Evolutionary conservation across 2,888 invertebrate genomes (phyloP).

Genomic region (Epinotia brunnichana): DNA sequence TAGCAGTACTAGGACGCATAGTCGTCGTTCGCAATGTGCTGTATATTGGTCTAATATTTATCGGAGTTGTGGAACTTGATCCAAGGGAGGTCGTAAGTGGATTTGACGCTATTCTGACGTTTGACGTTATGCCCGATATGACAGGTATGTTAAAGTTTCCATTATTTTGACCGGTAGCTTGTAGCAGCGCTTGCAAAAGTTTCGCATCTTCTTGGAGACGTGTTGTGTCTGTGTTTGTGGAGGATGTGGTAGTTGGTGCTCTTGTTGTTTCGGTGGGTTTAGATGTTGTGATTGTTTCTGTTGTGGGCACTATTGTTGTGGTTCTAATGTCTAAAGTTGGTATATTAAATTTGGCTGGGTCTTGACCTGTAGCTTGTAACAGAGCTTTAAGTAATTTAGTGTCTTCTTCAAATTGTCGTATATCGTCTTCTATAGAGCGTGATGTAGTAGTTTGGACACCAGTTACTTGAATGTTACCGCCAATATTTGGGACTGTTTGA

Average conservation of each 20-base stretch:
- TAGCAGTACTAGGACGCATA: conserved; percentile 60
- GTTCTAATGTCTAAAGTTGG: conserved; percentile 64
- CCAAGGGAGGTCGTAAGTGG: conserved; percentile 69
- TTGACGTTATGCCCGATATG: conserved; percentile 74
- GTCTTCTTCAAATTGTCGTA: conserved; percentile 78
- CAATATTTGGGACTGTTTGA: conserved; percentile 53
- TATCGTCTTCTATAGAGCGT: conserved; percentile 75
- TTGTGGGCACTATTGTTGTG: conserved; percentile 51
- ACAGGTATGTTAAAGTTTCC: conserved; percentile 62
- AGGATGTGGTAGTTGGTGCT: conserved; percentile 55
- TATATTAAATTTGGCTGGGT: conserved; percentile 70
- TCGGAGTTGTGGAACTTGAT: conserved; percentile 71
- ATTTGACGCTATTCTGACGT: conserved; percentile 74
- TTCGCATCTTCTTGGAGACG: conserved; percentile 74
- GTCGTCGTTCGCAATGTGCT: conserved; percentile 61
- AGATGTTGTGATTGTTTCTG: conserved; percentile 54
- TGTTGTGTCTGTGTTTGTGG: conserved; percentile 67
- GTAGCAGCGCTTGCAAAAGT: conserved; percentile 75
- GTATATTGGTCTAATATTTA: conserved; percentile 69
- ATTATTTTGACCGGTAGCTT: conserved; percentile 69
- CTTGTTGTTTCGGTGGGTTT: conserved; percentile 52
- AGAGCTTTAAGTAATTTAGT: conserved; percentile 75
- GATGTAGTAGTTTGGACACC: conserved; percentile 62
- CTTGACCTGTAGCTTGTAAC: conserved; percentile 74
- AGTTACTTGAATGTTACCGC: conserved; percentile 51